Evolutionary conservation across 2,113 vertebrate species (phyloP).

Genomic region (Ivindomyrus marchei): DNA sequence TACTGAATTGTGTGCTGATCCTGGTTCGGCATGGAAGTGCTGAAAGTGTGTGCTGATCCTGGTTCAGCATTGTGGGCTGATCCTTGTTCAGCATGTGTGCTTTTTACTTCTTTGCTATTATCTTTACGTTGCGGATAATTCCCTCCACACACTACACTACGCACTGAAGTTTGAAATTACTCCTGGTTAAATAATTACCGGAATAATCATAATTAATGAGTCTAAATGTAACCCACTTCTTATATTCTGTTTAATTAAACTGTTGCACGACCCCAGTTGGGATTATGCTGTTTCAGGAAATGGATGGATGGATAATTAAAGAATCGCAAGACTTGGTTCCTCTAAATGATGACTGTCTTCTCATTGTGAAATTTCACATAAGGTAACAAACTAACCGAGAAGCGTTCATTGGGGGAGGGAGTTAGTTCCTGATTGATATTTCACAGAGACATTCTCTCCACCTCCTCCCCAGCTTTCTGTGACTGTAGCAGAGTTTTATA

Average conservation of each 20-base stretch:
- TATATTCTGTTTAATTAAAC: background rate
- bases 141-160: background rate
- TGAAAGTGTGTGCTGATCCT: no score
- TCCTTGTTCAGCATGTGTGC: no score
- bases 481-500: background rate
- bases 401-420: background rate
- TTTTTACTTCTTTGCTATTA: no score
- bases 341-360: background rate
- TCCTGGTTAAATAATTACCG: background rate
- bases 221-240: background rate
- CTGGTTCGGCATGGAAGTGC: no score
- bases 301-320: background rate
- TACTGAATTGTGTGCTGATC: no score
- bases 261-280: no score
- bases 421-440: background rate
- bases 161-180: background rate
- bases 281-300: no score
- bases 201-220: background rate
- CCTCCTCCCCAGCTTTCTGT: background rate
- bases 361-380: background rate
- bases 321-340: background rate
- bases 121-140: background rate
- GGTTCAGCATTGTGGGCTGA: no score
- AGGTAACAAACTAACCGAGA: background rate
- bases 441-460: background rate